phyloP scores from a whole-genome alignment of 1,140 invertebrate species.

The Cardiocondyla obscurior region DNA sequence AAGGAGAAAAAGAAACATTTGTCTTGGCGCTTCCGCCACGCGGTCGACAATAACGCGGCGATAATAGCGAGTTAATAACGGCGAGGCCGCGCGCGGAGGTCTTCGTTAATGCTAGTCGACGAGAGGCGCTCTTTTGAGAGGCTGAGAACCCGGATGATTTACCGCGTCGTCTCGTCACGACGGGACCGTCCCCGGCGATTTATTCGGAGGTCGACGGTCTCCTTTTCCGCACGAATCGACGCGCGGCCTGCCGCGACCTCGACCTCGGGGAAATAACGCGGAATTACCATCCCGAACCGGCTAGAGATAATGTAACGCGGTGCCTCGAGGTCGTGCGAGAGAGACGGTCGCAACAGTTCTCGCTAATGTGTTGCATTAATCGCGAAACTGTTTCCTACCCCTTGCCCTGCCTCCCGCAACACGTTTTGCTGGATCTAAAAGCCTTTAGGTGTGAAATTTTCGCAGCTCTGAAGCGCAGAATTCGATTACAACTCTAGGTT shows the following conservation, averaged over 20 bases:
- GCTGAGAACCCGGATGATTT: constrained; percentile 38
- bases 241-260: constrained; percentile 45
- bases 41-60: background rate
- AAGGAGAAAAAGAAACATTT: background rate
- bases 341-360: constrained; percentile 30
- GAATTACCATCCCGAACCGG: constrained; percentile 52
- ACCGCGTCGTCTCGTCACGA: constrained; percentile 42
- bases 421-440: background rate
- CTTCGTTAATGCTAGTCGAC: constrained; percentile 1
- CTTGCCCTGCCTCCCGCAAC: background rate
- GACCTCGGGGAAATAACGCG: constrained; percentile 54
- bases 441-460: background rate
- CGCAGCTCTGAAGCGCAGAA: too few relatives aligned
- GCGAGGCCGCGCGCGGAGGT: background rate
- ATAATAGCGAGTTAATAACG: constrained; percentile 40
- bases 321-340: constrained; percentile 31
- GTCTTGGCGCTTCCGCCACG: background rate
- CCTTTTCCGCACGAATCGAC: constrained; percentile 51
- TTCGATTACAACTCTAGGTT: too few relatives aligned
- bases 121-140: constrained; percentile 30
- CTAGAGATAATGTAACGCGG: constrained; percentile 56
- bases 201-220: constrained; percentile 53
- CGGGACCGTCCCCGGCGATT: constrained; percentile 21
- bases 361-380: constrained; percentile 42
- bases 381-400: background rate